phyloP scores from a whole-genome alignment of 2,113 vertebrate genomes.

The Platichthys stellatus region DNA sequence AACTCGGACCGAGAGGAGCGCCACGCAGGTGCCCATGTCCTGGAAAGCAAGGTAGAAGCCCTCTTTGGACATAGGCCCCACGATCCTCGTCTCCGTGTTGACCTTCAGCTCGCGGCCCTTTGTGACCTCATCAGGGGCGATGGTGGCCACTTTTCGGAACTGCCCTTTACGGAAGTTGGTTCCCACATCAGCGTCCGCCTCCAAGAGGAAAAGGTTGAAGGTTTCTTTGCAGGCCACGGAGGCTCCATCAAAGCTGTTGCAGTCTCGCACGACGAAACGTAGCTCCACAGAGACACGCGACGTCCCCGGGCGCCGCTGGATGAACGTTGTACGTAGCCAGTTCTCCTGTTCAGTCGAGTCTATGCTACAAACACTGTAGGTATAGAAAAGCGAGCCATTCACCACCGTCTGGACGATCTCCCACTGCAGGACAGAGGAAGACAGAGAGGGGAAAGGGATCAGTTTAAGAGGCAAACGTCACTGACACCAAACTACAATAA shows the following conservation, averaged over 20 bases:
- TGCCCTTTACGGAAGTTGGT: conserved; percentile 95
- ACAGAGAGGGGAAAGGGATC: conserved; percentile 35
- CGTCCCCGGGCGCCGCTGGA: conserved; percentile 87
- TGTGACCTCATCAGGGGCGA: conserved; percentile 94
- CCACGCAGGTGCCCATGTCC: conserved; percentile 93
- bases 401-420: conserved; percentile 93
- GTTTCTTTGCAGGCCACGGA: conserved; percentile 95
- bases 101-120: conserved; percentile 84
- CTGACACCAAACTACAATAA: conserved; percentile 15
- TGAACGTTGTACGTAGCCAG: conserved; percentile 97
- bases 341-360: conserved; percentile 93
- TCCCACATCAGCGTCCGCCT: conserved; percentile 93
- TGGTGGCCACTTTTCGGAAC: conserved; percentile 95
- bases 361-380: conserved; percentile 93
- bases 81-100: conserved; percentile 87
- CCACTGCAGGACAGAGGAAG: conserved; percentile 84
- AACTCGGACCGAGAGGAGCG: conserved; percentile 88
- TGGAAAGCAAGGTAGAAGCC: conserved; percentile 99
- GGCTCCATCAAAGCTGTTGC: conserved; percentile 89
- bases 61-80: conserved; percentile 85
- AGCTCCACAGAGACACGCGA: conserved; percentile 92
- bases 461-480: conserved; percentile 44
- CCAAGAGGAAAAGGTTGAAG: conserved; percentile 92
- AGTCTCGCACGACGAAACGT: conserved; percentile 91
- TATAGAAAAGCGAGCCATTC: conserved; percentile 90